Evolutionary conservation across 2,113 vertebrate species (phyloP).

Genomic region (Melanerpes formicivorus): DNA sequence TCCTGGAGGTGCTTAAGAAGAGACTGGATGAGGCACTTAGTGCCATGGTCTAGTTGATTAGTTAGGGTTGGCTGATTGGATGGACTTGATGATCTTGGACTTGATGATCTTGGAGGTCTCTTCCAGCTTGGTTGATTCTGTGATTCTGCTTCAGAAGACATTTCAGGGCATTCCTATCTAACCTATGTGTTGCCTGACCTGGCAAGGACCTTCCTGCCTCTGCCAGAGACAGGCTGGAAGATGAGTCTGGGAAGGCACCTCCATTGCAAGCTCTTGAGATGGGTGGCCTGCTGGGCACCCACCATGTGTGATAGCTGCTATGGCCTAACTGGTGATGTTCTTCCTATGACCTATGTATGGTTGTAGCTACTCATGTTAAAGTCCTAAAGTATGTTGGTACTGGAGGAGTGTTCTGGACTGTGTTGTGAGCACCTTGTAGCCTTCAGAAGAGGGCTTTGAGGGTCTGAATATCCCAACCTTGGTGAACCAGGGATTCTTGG

Average conservation of each 20-base stretch:
- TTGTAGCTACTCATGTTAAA: not conserved
- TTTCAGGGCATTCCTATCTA: accelerated
- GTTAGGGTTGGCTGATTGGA: no score
- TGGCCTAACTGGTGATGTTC: not conserved
- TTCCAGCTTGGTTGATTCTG: no score
- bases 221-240: not conserved
- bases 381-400: not conserved
- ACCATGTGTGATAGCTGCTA: accelerated
- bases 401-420: not conserved
- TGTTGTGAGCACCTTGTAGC: not conserved
- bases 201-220: accelerated
- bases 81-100: no score
- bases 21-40: no score
- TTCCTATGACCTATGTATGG: not conserved
- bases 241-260: not conserved
- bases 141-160: not conserved
- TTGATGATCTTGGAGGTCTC: no score
- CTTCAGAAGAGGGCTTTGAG: not conserved
- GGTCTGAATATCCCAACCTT: not conserved
- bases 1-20: no score
- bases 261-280: accelerated
- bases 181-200: not conserved
- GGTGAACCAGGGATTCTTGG: not conserved
- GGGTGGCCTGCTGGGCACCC: not conserved
- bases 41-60: no score